Conservation (phyloP, 64 coral and sea anemone genomes). For the Exaiptasia diaphana region DNA sequence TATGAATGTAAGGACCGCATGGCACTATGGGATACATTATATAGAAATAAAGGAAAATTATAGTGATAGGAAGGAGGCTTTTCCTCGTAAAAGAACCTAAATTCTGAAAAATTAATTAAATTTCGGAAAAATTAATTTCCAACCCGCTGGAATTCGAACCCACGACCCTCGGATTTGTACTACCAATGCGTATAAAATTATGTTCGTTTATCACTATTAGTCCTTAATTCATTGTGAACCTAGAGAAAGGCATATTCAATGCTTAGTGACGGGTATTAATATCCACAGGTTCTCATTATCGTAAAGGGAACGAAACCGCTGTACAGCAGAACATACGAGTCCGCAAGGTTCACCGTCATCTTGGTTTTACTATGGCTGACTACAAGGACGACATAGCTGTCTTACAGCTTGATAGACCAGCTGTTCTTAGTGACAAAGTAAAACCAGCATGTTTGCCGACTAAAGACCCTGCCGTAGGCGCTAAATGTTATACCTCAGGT, state of each 20-base stretch:
- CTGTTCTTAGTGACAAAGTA: slow-evolving; percentile 20
- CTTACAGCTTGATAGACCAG: slow-evolving; percentile 22
- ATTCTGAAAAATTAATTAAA: background rate
- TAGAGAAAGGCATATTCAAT: background rate
- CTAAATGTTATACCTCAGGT: slow-evolving; percentile 56
- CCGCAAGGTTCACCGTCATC: slow-evolving; percentile 10
- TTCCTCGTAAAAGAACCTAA: background rate
- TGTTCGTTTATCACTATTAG: background rate
- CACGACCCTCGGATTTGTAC: background rate
- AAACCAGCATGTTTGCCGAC: slow-evolving; percentile 29
- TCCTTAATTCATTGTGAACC: background rate
- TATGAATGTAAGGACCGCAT: background rate
- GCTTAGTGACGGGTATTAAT: background rate
- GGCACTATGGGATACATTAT: background rate
- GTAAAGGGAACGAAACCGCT: background rate
- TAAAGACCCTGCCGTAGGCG: slow-evolving; percentile 23
- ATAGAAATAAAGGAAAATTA: background rate
- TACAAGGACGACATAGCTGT: slow-evolving; percentile 48
- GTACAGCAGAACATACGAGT: slow-evolving; percentile 50
- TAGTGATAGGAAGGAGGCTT: background rate
- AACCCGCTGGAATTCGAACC: background rate
- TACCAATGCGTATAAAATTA: background rate
- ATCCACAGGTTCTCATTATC: slow-evolving; percentile 5
- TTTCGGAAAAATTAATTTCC: background rate
- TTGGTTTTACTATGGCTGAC: slow-evolving; percentile 53